Evolutionary conservation across 2,797 vertebrate genomes (phyloP), one percentile per base, ranked within the genome.

Genomic region (Cirrhinus molitorella): DNA sequence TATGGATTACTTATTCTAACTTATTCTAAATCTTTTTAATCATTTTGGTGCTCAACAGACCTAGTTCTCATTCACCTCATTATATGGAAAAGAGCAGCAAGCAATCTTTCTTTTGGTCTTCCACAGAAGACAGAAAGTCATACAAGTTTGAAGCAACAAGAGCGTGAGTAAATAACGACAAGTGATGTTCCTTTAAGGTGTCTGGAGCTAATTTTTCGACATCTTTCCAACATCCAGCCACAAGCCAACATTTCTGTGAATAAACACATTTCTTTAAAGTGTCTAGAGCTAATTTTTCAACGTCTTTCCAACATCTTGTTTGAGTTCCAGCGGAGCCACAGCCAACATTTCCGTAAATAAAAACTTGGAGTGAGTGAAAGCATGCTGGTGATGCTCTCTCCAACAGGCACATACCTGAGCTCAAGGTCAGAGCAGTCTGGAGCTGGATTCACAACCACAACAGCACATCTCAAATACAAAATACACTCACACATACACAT

Each of bases 391-490:
- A 31, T 9, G 66, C 55, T 76, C 67, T 84, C 80, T 55, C 31
- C 47, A 81, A 80, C 82, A 85, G 84, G 40, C 76, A 85, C 66
- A 74, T 73, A 85, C 77, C 78, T 71, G 74, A 81, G 79, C 71
- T 88, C 78, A 88, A 88, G 84, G 88, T 81, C 85, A 80, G 70
- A 85, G 80, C 74, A 85, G 80, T 72, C 80, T 85, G 83, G 17
- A 80, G 71, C 76, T 55, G 71, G 79, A 85, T 75, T 80, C 83
- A 83, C 28, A 72, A 76, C 61, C 23, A 63, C 63, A 76, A 68
- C 51, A 68, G 81, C 47, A 40, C 81, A 86, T 53, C 68, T 83
- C 72, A 83, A 40, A 61, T n/a, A 79, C n/a, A 67, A 78, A 72
- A 81, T 28, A 80, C 49, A 85, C 59, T 73, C 75, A 84, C 34